Evolutionary conservation across 1,140 invertebrate genomes (phyloP).

Genomic region (Melipona quadrifasciata): DNA sequence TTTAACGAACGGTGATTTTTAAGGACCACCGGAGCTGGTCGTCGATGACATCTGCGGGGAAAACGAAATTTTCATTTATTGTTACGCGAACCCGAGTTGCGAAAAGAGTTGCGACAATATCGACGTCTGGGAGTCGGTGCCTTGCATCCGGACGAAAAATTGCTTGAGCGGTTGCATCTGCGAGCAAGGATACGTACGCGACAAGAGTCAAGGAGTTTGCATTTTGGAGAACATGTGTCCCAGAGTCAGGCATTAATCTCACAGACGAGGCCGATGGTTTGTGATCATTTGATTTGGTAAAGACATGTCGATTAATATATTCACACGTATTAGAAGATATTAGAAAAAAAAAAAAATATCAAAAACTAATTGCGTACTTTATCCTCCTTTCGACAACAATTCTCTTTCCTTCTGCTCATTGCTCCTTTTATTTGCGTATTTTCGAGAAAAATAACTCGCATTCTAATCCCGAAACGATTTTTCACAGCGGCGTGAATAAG

Average conservation of each 20-base stretch:
- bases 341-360: neutral
- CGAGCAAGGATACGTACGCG: constrained; percentile 32
- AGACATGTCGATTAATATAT: neutral
- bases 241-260: constrained; percentile 27
- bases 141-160: constrained; percentile 19
- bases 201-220: constrained; percentile 30
- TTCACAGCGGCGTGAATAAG: neutral
- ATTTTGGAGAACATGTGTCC: constrained; percentile 43
- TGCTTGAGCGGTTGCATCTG: constrained; percentile 55
- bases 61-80: constrained; percentile 39
- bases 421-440: neutral
- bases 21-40: neutral
- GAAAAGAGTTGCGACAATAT: constrained; percentile 47
- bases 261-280: neutral
- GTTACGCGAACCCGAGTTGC: constrained; percentile 30
- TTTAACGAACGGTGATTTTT: neutral
- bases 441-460: no score
- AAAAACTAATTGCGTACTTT: neutral
- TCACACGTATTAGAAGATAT: neutral
- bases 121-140: constrained; percentile 21
- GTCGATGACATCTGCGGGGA: constrained; percentile 10
- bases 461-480: neutral
- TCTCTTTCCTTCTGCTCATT: neutral
- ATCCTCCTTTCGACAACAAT: neutral
- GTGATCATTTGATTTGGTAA: neutral